Conservation (phyloP, 2,797 vertebrate species). For the Mus minutoides region DNA sequence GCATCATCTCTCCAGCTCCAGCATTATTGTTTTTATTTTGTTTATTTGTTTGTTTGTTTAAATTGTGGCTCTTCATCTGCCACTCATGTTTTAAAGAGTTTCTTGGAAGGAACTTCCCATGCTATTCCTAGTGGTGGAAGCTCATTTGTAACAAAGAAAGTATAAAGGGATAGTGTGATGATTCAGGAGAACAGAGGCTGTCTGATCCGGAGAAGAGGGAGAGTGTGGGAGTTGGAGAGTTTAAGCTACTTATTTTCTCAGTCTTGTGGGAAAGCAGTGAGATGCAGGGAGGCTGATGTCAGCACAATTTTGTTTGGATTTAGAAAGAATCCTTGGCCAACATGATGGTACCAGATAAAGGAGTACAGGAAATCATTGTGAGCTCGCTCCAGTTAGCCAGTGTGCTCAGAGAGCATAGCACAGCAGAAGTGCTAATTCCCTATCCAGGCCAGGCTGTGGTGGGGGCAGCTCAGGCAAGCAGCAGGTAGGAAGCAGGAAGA, state of each 20-base stretch:
- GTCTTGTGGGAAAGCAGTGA: background rate
- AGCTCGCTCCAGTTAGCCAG: background rate
- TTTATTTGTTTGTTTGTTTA: background rate
- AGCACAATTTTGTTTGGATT: constrained; percentile 4
- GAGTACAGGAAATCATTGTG: background rate
- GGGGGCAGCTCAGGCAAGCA: background rate
- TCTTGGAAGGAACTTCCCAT: background rate
- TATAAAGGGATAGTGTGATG: background rate
- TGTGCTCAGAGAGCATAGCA: background rate
- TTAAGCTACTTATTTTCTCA: background rate
- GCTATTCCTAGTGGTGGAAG: background rate
- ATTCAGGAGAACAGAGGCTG: background rate
- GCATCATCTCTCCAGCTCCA: background rate
- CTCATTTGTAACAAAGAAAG: background rate
- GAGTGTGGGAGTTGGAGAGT: background rate
- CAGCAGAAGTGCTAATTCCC: background rate
- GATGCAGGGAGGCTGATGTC: background rate
- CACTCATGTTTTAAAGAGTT: constrained; percentile 22
- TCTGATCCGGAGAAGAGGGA: background rate
- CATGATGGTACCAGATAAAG: background rate
- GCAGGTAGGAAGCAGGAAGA: background rate
- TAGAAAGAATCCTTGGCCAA: background rate
- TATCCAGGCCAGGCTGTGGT: background rate
- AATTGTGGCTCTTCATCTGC: background rate
- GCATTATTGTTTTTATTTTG: background rate